Conservation (phyloP, 37 sponge, comb jelly and placozoan species). For the Corticium candelabrum region DNA sequence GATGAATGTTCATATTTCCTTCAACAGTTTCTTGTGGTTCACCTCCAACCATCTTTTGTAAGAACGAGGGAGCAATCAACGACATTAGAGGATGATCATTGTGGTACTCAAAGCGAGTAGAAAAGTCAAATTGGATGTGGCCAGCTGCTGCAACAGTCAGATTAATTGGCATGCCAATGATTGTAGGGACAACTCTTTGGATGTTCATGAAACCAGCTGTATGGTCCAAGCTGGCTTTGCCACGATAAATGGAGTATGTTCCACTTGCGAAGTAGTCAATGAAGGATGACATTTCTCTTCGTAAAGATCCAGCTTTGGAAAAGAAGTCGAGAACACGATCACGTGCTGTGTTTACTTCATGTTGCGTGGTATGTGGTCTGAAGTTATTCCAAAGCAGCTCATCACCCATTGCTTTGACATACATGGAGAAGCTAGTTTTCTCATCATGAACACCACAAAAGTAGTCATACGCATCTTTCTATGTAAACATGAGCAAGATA, state of each 20-base stretch:
- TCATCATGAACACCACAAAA: no score
- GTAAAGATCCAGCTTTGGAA: background rate
- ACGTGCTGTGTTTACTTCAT: no score
- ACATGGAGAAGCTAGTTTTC: background rate
- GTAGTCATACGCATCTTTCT: no score
- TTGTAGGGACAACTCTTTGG: background rate
- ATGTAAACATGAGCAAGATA: no score
- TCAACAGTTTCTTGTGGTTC: no score
- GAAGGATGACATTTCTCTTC: background rate
- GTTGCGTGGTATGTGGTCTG: no score
- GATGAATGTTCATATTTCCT: no score
- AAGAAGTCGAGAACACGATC: background rate
- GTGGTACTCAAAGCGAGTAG: background rate
- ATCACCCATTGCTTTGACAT: background rate
- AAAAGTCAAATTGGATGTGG: background rate
- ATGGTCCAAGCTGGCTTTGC: background rate
- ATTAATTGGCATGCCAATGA: background rate
- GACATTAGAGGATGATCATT: no score
- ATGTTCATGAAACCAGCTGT: background rate
- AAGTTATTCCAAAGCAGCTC: background rate
- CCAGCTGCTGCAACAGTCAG: background rate
- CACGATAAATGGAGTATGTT: background rate
- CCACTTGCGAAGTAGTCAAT: background rate
- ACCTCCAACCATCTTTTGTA: no score
- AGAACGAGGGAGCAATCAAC: no score